Percentiles rank a stretch among this genome's conserved stretches.
These are phyloP conservation scores for Brachionus rotundiformis DNA, from an alignment of 1,140 invertebrate species.

Conservation along the genomic window DNA sequence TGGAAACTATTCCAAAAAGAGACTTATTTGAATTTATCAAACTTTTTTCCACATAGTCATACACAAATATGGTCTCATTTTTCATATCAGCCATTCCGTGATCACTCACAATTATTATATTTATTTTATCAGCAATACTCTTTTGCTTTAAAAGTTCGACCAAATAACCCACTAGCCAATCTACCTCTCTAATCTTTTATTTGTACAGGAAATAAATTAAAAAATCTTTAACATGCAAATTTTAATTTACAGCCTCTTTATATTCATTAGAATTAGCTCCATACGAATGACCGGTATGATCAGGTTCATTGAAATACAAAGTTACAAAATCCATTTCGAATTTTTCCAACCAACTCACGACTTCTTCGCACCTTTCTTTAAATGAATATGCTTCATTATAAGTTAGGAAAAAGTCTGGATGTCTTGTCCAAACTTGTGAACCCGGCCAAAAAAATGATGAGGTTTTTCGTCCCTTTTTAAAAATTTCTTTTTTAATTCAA, in stretches of 20 bases:
- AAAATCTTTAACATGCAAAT: no score
- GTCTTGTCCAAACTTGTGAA: neutral
- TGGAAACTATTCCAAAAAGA: constrained; percentile 20
- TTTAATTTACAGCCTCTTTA: constrained; percentile 8
- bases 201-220: no score
- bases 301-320: constrained; percentile 45
- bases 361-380: neutral
- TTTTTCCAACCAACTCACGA: constrained; percentile 20
- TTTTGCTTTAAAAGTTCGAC: neutral
- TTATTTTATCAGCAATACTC: neutral
- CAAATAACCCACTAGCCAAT: constrained; percentile 39
- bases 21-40: constrained; percentile 26
- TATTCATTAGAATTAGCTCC: constrained; percentile 40
- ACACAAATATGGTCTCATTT: constrained; percentile 26
- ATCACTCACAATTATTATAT: constrained; percentile 45
- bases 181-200: constrained; percentile 21
- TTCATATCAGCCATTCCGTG: constrained; percentile 49
- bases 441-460: constrained; percentile 25
- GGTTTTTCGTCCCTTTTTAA: constrained; percentile 23
- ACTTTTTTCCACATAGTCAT: constrained; percentile 15
- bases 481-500: no score
- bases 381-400: neutral
- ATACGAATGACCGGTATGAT: constrained; percentile 30
- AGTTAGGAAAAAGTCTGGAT: neutral
- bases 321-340: constrained; percentile 23